Evolutionary conservation across 2,113 vertebrate genomes (phyloP).

Genomic region (Sardina pilchardus): DNA sequence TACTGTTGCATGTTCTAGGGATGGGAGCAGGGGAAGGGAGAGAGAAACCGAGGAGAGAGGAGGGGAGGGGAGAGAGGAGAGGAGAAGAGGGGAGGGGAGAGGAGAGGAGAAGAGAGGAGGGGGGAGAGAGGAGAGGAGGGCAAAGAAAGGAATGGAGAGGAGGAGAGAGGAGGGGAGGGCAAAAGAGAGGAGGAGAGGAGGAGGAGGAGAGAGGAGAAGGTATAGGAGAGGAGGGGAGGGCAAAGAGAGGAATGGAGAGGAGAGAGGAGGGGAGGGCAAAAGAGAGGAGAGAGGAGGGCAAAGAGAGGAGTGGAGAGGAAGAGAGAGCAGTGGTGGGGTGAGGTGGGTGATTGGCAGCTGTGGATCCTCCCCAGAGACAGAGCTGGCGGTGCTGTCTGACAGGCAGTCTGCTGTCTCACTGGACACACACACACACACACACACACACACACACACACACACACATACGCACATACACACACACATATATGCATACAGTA

Average conservation of each 20-base stretch:
- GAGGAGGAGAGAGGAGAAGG: not conserved
- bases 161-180: not conserved
- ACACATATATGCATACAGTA: not conserved
- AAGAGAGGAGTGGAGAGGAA: not conserved
- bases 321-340: not conserved
- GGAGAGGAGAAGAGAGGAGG: not conserved
- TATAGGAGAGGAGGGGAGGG: not conserved
- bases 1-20: slow-evolving; percentile 18
- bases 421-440: not conserved
- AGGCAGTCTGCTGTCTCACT: slow-evolving; percentile 1
- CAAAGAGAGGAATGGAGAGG: not conserved
- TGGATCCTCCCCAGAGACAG: not conserved
- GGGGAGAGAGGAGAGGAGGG: not conserved
- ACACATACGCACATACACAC: not conserved
- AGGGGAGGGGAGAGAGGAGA: too few relatives aligned
- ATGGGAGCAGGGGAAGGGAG: not conserved
- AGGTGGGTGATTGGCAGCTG: slow-evolving; percentile 5
- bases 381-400: not conserved
- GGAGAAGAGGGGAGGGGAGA: not conserved
- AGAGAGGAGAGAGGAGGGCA: not conserved
- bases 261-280: not conserved
- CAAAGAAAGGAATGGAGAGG: not conserved
- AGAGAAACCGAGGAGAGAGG: not conserved
- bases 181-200: not conserved
- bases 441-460: not conserved